phyloP scores from a whole-genome alignment of 2,797 vertebrate genomes.

The Saxicola maurus region DNA sequence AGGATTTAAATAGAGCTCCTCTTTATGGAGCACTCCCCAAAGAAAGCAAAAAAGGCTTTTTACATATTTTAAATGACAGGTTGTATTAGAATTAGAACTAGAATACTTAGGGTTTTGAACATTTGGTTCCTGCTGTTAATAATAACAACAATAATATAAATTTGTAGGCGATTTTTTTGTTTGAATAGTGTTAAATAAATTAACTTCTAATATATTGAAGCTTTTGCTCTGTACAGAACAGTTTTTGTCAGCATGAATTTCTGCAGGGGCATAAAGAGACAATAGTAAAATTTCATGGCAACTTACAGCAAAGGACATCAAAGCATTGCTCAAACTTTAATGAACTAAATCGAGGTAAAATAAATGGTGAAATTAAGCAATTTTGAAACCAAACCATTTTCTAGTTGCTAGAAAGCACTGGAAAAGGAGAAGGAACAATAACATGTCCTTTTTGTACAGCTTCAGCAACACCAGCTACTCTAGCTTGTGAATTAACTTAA shows the following conservation, averaged over 20 bases:
- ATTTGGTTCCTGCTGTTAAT: not conserved
- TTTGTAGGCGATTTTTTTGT: not conserved
- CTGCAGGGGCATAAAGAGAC: not conserved
- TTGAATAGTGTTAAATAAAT: not conserved
- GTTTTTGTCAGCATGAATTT: not conserved
- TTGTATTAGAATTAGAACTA: not conserved
- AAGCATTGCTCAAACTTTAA: not conserved
- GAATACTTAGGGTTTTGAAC: not conserved
- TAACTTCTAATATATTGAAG: not conserved
- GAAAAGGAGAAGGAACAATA: not conserved
- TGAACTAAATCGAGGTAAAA: not conserved
- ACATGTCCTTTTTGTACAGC: not conserved
- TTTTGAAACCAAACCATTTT: not conserved
- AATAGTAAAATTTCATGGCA: not conserved
- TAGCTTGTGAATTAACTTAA: constrained; percentile 58
- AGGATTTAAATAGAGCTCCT: constrained; percentile 25
- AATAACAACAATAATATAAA: not conserved
- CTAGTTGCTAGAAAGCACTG: not conserved
- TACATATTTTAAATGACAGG: not conserved
- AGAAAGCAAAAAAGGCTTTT: not conserved
- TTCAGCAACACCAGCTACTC: not conserved
- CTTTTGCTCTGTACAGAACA: not conserved
- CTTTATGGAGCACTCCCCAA: not conserved
- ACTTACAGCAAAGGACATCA: not conserved
- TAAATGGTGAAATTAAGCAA: not conserved